A percentile compares a stretch with the other conserved stretches of the same genome.
phyloP scores from a whole-genome alignment of 2,888 invertebrate genomes.

The Lutraria lutraria region DNA sequence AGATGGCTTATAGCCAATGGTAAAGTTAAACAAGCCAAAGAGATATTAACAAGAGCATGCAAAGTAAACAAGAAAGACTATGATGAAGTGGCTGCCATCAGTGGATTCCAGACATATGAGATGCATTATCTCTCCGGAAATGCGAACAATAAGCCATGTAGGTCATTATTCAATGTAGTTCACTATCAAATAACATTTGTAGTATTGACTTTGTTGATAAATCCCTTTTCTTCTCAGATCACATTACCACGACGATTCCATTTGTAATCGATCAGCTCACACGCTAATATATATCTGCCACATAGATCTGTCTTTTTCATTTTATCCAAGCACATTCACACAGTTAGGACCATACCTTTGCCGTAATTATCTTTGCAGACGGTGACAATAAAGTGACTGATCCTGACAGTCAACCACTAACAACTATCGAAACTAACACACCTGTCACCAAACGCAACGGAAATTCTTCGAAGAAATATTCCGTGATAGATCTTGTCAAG shows the following conservation, averaged over 20 bases:
- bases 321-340: no score
- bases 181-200: no score
- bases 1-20: slow-evolving; percentile 80
- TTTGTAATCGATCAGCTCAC: no score
- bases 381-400: background rate
- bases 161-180: background rate
- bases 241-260: no score
- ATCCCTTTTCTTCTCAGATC: no score
- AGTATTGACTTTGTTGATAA: no score
- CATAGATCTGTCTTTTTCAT: no score
- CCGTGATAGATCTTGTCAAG: slow-evolving; percentile 70
- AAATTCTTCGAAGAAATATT: slow-evolving; percentile 64
- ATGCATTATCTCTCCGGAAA: slow-evolving; percentile 1
- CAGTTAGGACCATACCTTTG: no score
- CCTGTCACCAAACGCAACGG: background rate
- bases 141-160: background rate
- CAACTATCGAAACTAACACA: background rate
- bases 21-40: slow-evolving; percentile 70
- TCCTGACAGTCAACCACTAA: background rate
- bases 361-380: background rate
- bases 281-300: no score
- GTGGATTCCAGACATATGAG: slow-evolving; percentile 38
- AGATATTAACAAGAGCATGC: slow-evolving; percentile 70
- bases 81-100: slow-evolving; percentile 53
- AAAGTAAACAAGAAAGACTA: slow-evolving; percentile 71